Evolutionary conservation across 2,797 vertebrate species (phyloP).

Genomic region (Chrysocyon brachyurus): DNA sequence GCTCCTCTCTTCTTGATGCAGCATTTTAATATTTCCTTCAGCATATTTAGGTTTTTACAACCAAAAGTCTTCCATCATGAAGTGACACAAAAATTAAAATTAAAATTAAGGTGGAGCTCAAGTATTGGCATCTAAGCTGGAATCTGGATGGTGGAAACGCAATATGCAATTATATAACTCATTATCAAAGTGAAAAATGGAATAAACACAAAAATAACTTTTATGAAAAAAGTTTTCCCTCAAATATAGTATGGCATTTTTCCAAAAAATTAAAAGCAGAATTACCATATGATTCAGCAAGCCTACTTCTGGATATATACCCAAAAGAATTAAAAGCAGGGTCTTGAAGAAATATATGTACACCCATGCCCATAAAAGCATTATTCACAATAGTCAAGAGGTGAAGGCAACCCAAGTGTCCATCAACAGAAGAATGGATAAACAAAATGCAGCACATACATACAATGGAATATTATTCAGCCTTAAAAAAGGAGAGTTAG

Average conservation of each 20-base stretch:
- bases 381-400: neutral
- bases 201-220: neutral
- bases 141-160: neutral
- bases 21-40: slow-evolving; percentile 64
- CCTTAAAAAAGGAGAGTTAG: neutral
- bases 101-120: neutral
- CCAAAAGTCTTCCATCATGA: neutral
- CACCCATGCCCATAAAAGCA: neutral
- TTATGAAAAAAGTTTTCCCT: neutral
- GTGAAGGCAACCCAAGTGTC: neutral
- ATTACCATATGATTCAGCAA: neutral
- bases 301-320: neutral
- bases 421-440: neutral
- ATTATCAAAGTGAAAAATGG: neutral
- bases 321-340: neutral
- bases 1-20: slow-evolving; percentile 52
- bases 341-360: neutral
- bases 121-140: neutral
- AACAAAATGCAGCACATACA: neutral
- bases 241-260: neutral
- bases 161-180: neutral
- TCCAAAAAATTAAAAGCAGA: slow-evolving; percentile 1
- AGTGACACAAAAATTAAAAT: slow-evolving; percentile 14
- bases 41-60: slow-evolving; percentile 7
- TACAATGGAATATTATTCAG: neutral